Evolutionary conservation across 2,113 vertebrate species (phyloP), one percentile per base, ranked within the genome.

Genomic region (Paratilapia polleni): DNA sequence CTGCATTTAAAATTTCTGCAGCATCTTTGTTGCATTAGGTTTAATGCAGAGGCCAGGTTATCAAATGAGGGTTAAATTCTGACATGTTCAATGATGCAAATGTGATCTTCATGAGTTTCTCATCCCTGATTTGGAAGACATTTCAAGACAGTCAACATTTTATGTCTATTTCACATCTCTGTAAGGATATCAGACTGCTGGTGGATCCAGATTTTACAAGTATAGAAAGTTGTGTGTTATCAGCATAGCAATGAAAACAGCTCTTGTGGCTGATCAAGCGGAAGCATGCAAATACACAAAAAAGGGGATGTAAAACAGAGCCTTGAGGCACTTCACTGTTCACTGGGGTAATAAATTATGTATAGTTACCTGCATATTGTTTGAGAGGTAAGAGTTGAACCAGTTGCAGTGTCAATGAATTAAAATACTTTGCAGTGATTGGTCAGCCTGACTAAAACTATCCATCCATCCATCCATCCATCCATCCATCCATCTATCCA

Each of bases 1-100:
- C 77, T 63, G 80, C 26, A 19, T 75, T 61, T 15, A 87, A 87
- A 88, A 66, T 80, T 60, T 88, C 80, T 78, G 78, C 81, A 81
- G 73, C 84, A 78, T 82, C 78, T 81, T 36, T 49, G 57, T 54
- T 79, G 1, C 10, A 31, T 73, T 73, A 52, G 24, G 20, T 26
- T 52, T 52, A 52, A 73, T 52, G 22, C 24, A 73, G 66, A 17
- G 49, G 52, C 43, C 26, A 31, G 43, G 66, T 73, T 73, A 52
- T 20, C 17, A 73, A 52, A 52, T n/a, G 49, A 73, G 17, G 26
- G 54, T 73, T 73, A 73, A 73, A 54, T 54, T 73, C 26, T 73
- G 17, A 73, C 68, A 14, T 13, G 31, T 73, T 12, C 31, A 49
- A 14, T 49, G 41, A 49, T 68, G 64, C 41, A 68, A 31, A 19